A percentile compares a stretch with the other conserved stretches of the same genome.
phyloP scores from a whole-genome alignment of 2,888 invertebrate species.

The Andrena dorsata region DNA sequence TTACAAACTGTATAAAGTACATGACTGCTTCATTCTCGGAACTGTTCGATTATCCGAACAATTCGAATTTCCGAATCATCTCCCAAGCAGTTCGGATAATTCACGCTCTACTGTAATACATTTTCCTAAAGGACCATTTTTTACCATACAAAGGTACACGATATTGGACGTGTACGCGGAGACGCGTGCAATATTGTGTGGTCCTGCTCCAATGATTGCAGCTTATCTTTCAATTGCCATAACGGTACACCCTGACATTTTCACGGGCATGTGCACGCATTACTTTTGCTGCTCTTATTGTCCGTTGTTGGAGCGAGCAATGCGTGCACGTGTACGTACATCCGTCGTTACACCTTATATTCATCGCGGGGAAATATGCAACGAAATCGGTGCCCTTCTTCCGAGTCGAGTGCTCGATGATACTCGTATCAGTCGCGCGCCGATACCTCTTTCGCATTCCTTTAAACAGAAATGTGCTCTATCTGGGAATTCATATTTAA shows the following conservation, averaged over 20 bases:
- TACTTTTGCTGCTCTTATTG: constrained; percentile 61
- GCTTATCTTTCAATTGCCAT: constrained; percentile 66
- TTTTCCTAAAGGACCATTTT: neutral
- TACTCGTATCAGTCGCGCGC: neutral
- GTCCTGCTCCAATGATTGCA: constrained; percentile 59
- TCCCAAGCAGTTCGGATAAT: no score
- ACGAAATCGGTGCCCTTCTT: neutral
- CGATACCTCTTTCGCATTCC: neutral
- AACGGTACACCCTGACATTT: constrained; percentile 69
- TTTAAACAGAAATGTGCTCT: neutral
- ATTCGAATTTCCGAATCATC: no score
- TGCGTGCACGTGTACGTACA: constrained; percentile 23
- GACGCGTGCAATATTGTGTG: constrained; percentile 21
- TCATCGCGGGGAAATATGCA: constrained; percentile 22
- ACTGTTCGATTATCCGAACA: no score
- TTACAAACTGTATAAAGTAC: no score
- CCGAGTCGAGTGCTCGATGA: neutral
- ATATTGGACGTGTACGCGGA: neutral
- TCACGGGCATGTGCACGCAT: constrained; percentile 57
- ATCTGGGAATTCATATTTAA: neutral
- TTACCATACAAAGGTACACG: neutral
- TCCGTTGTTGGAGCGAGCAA: constrained; percentile 28
- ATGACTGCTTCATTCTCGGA: no score
- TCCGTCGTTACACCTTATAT: constrained; percentile 37
- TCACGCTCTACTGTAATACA: no score